Conservation (phyloP, 2,113 vertebrate species). For the Paedocypris sp. region DNA sequence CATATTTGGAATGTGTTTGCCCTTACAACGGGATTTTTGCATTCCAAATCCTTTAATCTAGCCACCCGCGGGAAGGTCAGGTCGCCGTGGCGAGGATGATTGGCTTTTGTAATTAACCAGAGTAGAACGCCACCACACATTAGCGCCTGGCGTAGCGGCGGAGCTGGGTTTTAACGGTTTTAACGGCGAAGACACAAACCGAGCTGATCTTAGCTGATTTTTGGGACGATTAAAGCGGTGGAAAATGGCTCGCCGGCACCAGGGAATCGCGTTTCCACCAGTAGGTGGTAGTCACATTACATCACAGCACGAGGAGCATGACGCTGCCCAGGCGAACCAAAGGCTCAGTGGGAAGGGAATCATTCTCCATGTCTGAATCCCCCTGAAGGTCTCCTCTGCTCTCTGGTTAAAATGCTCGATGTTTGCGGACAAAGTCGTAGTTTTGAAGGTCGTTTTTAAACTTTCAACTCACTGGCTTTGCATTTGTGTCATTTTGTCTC, state of each 20-base stretch:
- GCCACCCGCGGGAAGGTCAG: neutral
- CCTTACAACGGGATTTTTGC: neutral
- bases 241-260: neutral
- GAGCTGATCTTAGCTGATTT: constrained; percentile 8
- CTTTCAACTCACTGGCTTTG: too few species aligned
- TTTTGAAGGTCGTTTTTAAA: too few species aligned
- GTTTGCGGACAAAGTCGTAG: too few species aligned
- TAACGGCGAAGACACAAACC: too few species aligned
- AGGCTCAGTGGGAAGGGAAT: constrained; percentile 6
- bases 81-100: neutral
- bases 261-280: constrained; percentile 36
- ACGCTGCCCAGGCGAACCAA: neutral
- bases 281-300: constrained; percentile 50
- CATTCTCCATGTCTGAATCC: neutral
- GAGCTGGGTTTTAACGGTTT: too few species aligned
- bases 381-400: neutral
- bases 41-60: neutral
- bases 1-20: constrained; percentile 31
- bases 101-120: constrained; percentile 18
- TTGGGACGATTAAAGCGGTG: constrained; percentile 9
- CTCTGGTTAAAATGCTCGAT: too few species aligned
- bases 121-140: constrained; percentile 13
- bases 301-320: constrained; percentile 25
- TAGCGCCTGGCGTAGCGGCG: constrained; percentile 3
- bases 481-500: too few species aligned